phyloP scores from a whole-genome alignment of 1,140 invertebrate genomes.

The Drosophila jambulina region DNA sequence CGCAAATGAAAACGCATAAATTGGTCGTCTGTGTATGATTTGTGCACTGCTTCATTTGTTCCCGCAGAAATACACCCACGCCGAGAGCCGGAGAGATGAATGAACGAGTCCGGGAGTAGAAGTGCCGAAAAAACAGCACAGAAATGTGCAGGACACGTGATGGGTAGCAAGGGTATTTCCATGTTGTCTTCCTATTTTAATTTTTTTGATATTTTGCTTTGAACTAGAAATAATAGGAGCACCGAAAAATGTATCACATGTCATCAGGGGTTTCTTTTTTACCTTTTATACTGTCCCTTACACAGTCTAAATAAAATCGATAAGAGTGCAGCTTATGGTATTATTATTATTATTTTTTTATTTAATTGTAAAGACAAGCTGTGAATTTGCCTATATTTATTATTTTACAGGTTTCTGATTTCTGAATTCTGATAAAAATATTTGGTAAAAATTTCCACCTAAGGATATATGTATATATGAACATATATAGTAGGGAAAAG shows the following conservation, averaged over 20 bases:
- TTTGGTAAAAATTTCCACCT: no score
- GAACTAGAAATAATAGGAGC: background rate
- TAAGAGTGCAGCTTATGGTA: background rate
- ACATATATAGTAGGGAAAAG: no score
- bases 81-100: background rate
- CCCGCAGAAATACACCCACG: conserved; percentile 6
- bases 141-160: conserved; percentile 4
- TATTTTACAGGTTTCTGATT: no score
- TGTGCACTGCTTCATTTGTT: conserved; percentile 57
- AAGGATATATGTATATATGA: no score
- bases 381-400: no score
- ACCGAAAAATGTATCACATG: background rate
- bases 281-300: background rate
- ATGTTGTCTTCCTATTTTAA: background rate
- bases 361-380: background rate
- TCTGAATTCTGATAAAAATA: no score
- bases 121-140: conserved; percentile 3
- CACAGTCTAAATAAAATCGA: background rate
- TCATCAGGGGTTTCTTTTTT: background rate
- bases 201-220: background rate
- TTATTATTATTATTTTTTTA: background rate
- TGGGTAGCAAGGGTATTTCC: conserved; percentile 6
- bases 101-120: background rate
- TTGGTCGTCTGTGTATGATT: conserved; percentile 64
- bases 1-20: conserved; percentile 72